phyloP scores from a whole-genome alignment of 2,888 invertebrate species.

The Schizaphis graminum region DNA sequence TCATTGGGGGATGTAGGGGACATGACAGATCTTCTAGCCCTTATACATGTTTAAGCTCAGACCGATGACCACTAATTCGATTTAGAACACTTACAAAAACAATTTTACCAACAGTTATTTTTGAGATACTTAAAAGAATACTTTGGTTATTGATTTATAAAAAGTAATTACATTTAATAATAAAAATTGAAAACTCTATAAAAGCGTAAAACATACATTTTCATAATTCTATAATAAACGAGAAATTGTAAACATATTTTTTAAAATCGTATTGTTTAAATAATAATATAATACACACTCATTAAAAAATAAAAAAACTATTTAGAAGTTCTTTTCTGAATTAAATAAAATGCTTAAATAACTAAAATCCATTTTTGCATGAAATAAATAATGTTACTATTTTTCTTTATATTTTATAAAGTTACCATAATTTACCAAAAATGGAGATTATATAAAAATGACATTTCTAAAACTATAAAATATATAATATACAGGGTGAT shows the following conservation, averaged over 20 bases:
- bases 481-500: too few relatives aligned
- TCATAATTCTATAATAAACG: not conserved
- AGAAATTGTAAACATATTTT: not conserved
- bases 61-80: not conserved
- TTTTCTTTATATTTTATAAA: not conserved
- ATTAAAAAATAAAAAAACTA: not conserved
- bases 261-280: not conserved
- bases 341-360: not conserved
- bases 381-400: not conserved
- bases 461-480: not conserved
- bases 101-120: conserved; percentile 8
- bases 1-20: not conserved
- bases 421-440: not conserved
- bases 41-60: not conserved
- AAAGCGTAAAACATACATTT: not conserved
- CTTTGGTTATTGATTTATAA: not conserved
- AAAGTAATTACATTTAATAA: not conserved
- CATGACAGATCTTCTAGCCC: not conserved
- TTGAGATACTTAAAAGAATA: not conserved
- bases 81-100: not conserved
- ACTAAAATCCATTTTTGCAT: too few relatives aligned
- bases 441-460: not conserved
- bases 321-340: not conserved
- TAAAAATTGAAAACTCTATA: not conserved
- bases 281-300: not conserved